Conservation (phyloP, 2,888 invertebrate genomes). For the Caenorhabditis virilis region DNA sequence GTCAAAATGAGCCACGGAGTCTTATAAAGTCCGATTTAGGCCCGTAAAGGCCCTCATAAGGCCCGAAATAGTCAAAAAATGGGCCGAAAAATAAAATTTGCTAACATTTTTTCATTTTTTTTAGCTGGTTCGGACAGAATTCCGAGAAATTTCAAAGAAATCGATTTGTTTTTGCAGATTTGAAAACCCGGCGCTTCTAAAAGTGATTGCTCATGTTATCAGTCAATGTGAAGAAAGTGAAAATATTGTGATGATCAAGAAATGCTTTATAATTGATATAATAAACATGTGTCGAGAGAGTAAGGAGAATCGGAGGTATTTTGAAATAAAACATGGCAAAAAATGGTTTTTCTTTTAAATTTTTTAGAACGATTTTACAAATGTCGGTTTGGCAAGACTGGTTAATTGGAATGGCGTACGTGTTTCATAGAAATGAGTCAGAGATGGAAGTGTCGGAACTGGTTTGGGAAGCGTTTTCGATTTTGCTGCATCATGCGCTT, state of each 20-base stretch:
- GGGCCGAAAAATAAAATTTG: too few relatives aligned
- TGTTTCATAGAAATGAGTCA: conserved; percentile 80
- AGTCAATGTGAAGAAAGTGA: conserved; percentile 93
- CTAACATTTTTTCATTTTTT: neutral
- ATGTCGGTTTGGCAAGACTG: conserved; percentile 99
- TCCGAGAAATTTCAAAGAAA: neutral
- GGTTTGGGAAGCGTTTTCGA: conserved; percentile 95
- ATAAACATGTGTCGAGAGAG: conserved; percentile 96
- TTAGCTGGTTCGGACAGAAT: neutral
- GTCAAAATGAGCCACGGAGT: too few relatives aligned
- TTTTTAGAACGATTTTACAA: conserved; percentile 82
- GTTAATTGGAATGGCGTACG: conserved; percentile 92
- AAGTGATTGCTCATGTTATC: conserved; percentile 95
- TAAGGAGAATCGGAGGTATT: conserved; percentile 82
- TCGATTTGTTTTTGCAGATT: conserved; percentile 55
- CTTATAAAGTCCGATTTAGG: too few relatives aligned
- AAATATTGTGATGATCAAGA: conserved; percentile 85
- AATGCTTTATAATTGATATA: conserved; percentile 95
- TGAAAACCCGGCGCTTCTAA: conserved; percentile 84
- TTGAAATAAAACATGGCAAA: neutral
- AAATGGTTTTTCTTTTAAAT: neutral
- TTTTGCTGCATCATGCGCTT: conserved; percentile 96
- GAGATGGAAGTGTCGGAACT: conserved; percentile 85
- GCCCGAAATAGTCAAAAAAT: too few relatives aligned
- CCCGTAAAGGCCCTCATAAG: too few relatives aligned